Evolutionary conservation across 2,888 invertebrate genomes (phyloP).

Genomic region (Pasiphila rectangulata): DNA sequence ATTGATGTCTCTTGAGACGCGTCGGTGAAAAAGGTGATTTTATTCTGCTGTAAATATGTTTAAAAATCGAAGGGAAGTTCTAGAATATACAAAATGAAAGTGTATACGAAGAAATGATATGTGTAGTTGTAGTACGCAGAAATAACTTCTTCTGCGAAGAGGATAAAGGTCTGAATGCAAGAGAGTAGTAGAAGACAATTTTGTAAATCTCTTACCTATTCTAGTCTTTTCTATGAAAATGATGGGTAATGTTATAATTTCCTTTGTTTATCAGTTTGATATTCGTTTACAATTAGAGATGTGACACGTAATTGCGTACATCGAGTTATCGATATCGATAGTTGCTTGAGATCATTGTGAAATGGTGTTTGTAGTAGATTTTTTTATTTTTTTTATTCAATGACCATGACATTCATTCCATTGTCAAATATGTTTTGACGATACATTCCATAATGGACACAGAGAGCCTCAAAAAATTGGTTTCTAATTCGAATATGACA

Average conservation of each 20-base stretch:
- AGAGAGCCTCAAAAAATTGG: conserved; percentile 36
- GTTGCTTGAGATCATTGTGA: background rate
- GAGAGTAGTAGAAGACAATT: background rate
- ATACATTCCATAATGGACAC: conserved; percentile 51
- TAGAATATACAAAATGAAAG: background rate
- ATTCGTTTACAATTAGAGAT: background rate
- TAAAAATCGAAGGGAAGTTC: background rate
- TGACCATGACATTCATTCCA: conserved; percentile 37
- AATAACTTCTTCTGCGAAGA: background rate
- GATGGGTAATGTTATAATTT: too few species aligned
- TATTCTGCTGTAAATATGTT: background rate
- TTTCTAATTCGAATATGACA: conserved; percentile 37
- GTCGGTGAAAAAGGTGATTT: background rate
- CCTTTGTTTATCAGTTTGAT: background rate
- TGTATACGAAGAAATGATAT: background rate
- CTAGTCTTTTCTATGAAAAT: background rate
- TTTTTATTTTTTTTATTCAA: conserved; percentile 9
- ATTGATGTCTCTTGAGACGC: too few species aligned
- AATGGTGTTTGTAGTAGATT: background rate
- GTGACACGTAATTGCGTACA: conserved; percentile 2
- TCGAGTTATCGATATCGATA: conserved; percentile 8
- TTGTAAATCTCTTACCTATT: background rate
- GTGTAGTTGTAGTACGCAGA: background rate
- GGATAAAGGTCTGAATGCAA: background rate
- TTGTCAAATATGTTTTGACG: conserved; percentile 24